Percentiles rank a stretch among this genome's conserved stretches.
These are phyloP conservation scores for Epizoanthus rinbou DNA, from an alignment of 92 coral and sea anemone genomes.

Conservation along the genomic window DNA sequence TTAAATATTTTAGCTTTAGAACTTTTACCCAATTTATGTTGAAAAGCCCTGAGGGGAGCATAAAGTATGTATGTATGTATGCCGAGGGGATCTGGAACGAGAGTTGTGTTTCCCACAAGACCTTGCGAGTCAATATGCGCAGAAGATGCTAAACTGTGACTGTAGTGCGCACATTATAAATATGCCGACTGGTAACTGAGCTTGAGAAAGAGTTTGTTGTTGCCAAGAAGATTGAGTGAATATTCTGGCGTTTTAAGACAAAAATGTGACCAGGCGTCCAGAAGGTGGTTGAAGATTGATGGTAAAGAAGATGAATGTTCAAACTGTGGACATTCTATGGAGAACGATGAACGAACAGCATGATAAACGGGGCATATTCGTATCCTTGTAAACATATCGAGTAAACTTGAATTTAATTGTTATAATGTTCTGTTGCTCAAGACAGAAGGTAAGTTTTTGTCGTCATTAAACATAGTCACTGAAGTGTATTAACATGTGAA, in stretches of 20 bases:
- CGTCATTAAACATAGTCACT: neutral
- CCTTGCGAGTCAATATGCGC: constrained; percentile 12
- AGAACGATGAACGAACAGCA: constrained; percentile 69
- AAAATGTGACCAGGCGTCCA: constrained; percentile 30
- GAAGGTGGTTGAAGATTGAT: neutral
- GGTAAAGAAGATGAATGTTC: constrained; percentile 37
- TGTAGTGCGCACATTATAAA: constrained; percentile 18
- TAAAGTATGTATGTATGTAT: too few species aligned
- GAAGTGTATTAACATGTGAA: too few species aligned
- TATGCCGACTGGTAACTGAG: constrained; percentile 25
- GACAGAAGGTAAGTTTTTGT: neutral
- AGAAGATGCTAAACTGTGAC: neutral
- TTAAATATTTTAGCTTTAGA: too few species aligned
- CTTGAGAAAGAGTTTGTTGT: constrained; percentile 35
- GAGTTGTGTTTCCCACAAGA: neutral
- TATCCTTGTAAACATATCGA: constrained; percentile 76
- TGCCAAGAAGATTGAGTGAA: constrained; percentile 18
- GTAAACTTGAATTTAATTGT: neutral
- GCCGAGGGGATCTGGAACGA: too few species aligned
- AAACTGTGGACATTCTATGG: constrained; percentile 33
- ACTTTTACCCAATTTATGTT: too few species aligned
- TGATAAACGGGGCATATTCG: constrained; percentile 99
- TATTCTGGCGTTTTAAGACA: neutral
- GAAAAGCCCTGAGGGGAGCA: too few species aligned
- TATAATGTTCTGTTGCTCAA: neutral